A percentile compares a stretch with the other conserved stretches of the same genome.
phyloP scores from a whole-genome alignment of 2,113 vertebrate species.

The Ptyas mucosa region DNA sequence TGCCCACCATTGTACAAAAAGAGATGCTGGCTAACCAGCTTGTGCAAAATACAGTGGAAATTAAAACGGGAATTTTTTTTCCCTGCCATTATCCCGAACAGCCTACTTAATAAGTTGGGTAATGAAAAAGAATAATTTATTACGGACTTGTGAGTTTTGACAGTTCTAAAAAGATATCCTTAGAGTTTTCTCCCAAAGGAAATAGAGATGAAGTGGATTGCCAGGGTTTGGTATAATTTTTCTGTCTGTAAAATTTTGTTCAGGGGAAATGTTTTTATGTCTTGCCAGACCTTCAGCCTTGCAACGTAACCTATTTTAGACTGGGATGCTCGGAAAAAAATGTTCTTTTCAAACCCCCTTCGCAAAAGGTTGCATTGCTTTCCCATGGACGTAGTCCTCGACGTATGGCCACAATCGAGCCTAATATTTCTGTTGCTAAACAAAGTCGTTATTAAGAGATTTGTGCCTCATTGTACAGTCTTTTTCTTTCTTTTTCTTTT shows the following conservation, averaged over 20 bases:
- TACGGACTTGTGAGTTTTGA: conserved; percentile 74
- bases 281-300: conserved; percentile 39
- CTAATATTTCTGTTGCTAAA: too few relatives aligned
- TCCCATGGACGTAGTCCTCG: conserved; percentile 39
- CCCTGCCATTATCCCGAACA: conserved; percentile 74
- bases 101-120: conserved; percentile 72
- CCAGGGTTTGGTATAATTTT: conserved; percentile 69
- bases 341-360: conserved; percentile 63
- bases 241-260: conserved; percentile 75
- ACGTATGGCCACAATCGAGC: too few relatives aligned
- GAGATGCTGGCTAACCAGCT: conserved; percentile 64
- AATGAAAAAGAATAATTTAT: conserved; percentile 85
- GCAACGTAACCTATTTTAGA: conserved; percentile 73
- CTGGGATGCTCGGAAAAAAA: conserved; percentile 71
- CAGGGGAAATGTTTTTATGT: conserved; percentile 56
- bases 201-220: conserved; percentile 59
- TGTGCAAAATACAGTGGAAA: conserved; percentile 64
- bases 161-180: conserved; percentile 78
- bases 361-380: conserved; percentile 51
- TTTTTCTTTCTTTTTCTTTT: too few relatives aligned
- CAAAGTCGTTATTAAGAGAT: too few relatives aligned
- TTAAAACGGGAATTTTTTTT: conserved; percentile 75
- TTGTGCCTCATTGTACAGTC: too few relatives aligned
- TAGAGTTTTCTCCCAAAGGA: conserved; percentile 70
- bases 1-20: conserved; percentile 7